phyloP scores from a whole-genome alignment of 2,113 vertebrate genomes.

The Sturnira hondurensis region DNA sequence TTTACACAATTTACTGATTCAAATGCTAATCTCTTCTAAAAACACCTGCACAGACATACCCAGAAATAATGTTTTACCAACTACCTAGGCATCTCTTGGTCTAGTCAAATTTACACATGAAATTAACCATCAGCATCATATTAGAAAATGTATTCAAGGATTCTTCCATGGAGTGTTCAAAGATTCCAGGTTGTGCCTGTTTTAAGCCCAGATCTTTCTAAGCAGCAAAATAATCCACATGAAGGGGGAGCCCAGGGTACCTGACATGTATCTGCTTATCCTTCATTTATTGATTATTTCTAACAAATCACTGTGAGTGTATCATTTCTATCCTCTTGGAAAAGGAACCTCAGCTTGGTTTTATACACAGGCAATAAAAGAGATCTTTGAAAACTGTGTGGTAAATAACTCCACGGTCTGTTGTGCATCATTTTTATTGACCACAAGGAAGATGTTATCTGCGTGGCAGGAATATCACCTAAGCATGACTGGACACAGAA shows the following conservation, averaged over 20 bases:
- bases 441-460: constrained; percentile 75
- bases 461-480: constrained; percentile 37
- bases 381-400: constrained; percentile 76
- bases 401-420: constrained; percentile 70
- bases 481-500: not conserved
- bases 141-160: not conserved
- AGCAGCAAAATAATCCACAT: not conserved
- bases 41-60: not conserved
- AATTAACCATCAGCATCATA: not conserved
- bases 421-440: constrained; percentile 74
- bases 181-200: not conserved
- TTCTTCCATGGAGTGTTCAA: not conserved
- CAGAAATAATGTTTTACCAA: not conserved
- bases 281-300: not conserved
- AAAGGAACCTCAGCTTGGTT: constrained; percentile 75
- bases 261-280: not conserved
- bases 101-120: not conserved
- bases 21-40: not conserved
- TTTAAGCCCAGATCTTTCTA: not conserved
- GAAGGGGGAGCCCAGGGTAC: not conserved
- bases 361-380: constrained; percentile 76
- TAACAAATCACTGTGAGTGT: constrained; percentile 51
- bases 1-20: not conserved
- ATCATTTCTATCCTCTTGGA: constrained; percentile 56
- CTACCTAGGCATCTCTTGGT: not conserved